These are phyloP conservation scores for Drosophila pseudoananassae DNA, from an alignment of 1,140 invertebrate species.

Conservation along the genomic window DNA sequence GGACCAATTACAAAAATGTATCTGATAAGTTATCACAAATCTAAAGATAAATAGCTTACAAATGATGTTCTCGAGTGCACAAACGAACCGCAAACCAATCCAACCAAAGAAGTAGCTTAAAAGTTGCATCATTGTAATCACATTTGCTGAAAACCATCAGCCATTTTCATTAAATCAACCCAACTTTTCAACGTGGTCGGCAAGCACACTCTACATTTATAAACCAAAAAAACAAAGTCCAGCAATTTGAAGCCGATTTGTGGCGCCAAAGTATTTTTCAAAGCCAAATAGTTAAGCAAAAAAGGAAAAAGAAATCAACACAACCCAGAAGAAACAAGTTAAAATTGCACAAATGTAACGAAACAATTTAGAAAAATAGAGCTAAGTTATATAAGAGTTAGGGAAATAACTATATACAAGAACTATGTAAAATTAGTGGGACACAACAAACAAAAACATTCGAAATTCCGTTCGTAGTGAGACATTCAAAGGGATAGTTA, in stretches of 20 bases:
- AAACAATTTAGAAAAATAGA: slow-evolving; percentile 39
- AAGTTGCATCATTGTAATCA: slow-evolving; percentile 78
- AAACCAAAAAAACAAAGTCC: slow-evolving; percentile 33
- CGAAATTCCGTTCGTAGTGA: slow-evolving; percentile 67
- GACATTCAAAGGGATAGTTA: slow-evolving; percentile 32
- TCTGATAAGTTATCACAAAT: slow-evolving; percentile 54
- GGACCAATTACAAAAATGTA: slow-evolving; percentile 75
- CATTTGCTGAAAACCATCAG: slow-evolving; percentile 70
- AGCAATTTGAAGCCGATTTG: slow-evolving; percentile 62
- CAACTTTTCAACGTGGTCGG: slow-evolving; percentile 58
- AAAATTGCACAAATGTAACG: slow-evolving; percentile 34
- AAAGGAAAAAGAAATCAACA: slow-evolving; percentile 11
- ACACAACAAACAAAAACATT: slow-evolving; percentile 58
- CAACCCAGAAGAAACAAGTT: slow-evolving; percentile 17
- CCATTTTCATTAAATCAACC: slow-evolving; percentile 39
- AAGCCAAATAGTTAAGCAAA: slow-evolving; percentile 82
- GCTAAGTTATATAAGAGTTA: slow-evolving; percentile 21
- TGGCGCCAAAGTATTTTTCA: slow-evolving; percentile 78
- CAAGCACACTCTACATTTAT: slow-evolving; percentile 43
- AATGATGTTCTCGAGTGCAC: slow-evolving; percentile 53
- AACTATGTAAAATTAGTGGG: slow-evolving; percentile 20
- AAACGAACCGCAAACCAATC: slow-evolving; percentile 41
- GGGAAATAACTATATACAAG: slow-evolving; percentile 22
- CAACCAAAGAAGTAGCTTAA: slow-evolving; percentile 72
- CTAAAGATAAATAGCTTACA: slow-evolving; percentile 34